These are phyloP conservation scores for Steatocranus sp. DNA, from an alignment of 2,797 vertebrate species.

Conservation along the genomic window DNA sequence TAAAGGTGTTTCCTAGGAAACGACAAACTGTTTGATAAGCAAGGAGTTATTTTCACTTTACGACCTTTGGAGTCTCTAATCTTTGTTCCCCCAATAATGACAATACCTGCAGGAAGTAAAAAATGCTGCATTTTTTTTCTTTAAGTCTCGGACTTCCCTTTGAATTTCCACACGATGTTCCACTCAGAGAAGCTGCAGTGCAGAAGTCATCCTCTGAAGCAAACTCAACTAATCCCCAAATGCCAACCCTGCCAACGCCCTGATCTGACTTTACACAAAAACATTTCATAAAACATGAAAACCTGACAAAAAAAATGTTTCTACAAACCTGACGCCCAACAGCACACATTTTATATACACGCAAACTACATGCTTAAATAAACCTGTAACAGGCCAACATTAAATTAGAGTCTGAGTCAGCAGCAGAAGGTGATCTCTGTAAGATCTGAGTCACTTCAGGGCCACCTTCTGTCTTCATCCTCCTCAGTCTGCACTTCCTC, in stretches of 20 bases:
- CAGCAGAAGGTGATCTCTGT: not conserved
- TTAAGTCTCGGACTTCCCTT: not conserved
- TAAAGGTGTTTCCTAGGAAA: not conserved
- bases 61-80: not conserved
- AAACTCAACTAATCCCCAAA: not conserved
- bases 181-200: not conserved
- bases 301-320: not conserved
- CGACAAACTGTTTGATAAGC: not conserved
- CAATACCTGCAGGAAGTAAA: not conserved
- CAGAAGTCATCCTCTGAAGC: not conserved
- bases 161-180: not conserved
- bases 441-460: not conserved
- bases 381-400: not conserved
- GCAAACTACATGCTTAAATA: not conserved
- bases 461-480: slow-evolving; percentile 1
- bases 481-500: slow-evolving; percentile 9
- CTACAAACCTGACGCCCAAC: not conserved
- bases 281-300: not conserved
- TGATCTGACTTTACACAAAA: not conserved
- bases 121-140: not conserved
- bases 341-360: not conserved
- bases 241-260: accelerated
- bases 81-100: not conserved
- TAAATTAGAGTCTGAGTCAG: not conserved
- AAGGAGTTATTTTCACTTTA: not conserved